A percentile compares a stretch with the other conserved stretches of the same genome.
phyloP scores from a whole-genome alignment of 1,140 invertebrate species.

The Trypoxylus dichotomus region DNA sequence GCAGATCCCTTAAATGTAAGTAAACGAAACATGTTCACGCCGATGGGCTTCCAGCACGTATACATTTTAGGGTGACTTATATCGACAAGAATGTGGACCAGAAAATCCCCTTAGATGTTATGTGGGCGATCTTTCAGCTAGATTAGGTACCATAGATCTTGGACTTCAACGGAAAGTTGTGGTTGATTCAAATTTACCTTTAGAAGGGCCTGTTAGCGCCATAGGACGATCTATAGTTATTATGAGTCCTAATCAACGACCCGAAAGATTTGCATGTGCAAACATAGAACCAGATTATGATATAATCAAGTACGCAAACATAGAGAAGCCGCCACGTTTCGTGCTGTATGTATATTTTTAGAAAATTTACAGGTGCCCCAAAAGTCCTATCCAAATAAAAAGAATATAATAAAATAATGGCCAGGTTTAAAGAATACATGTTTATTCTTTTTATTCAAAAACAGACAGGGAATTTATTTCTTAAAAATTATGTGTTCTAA shows the following conservation, averaged over 20 bases:
- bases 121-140: constrained; percentile 87
- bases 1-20: constrained; percentile 84
- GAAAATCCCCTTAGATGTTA: constrained; percentile 88
- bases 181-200: constrained; percentile 84
- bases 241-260: constrained; percentile 71
- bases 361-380: too few species aligned
- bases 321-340: constrained; percentile 84
- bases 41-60: neutral
- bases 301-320: constrained; percentile 87
- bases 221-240: constrained; percentile 86
- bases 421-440: too few species aligned
- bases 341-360: constrained; percentile 71
- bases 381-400: too few species aligned
- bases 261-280: constrained; percentile 81
- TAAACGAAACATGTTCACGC: too few species aligned
- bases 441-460: too few species aligned
- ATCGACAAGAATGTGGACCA: constrained; percentile 81
- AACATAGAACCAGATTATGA: constrained; percentile 90
- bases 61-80: constrained; percentile 72
- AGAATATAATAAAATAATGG: too few species aligned
- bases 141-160: constrained; percentile 82
- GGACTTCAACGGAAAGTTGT: constrained; percentile 78
- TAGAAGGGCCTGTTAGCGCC: constrained; percentile 75
- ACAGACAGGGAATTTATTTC: too few species aligned
- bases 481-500: too few species aligned